These are phyloP conservation scores for Catocala nupta DNA, from an alignment of 2,888 invertebrate species.

Conservation along the genomic window DNA sequence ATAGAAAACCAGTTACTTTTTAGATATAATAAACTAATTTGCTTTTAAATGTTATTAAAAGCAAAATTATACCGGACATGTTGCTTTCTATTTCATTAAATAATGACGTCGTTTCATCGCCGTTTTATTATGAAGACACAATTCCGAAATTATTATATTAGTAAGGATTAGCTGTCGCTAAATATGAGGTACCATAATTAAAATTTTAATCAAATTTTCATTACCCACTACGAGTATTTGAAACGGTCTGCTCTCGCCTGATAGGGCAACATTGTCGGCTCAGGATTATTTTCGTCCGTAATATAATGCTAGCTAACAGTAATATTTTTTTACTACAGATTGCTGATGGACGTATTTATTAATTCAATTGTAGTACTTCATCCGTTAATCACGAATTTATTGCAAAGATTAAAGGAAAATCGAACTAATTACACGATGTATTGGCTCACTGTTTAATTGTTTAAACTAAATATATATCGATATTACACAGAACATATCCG, in stretches of 20 bases:
- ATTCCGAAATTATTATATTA: conserved; percentile 1
- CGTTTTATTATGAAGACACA: not conserved
- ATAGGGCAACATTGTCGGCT: not conserved
- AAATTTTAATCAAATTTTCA: conserved; percentile 19
- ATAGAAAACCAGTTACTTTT: no score
- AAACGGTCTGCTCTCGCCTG: not conserved
- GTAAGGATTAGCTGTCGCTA: conserved; percentile 1
- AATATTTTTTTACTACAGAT: not conserved
- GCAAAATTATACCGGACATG: no score
- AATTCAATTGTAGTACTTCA: not conserved
- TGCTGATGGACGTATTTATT: not conserved
- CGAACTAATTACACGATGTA: not conserved
- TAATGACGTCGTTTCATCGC: not conserved
- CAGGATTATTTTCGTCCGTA: not conserved
- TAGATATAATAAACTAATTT: no score
- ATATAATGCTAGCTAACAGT: not conserved
- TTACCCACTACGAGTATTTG: conserved; percentile 9
- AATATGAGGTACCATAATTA: conserved; percentile 15
- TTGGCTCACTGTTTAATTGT: not conserved
- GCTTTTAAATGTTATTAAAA: no score
- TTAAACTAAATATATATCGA: not conserved
- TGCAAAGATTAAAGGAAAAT: not conserved
- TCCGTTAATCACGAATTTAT: not conserved
- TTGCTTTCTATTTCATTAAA: no score
- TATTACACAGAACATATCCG: not conserved